Evolutionary conservation across 2,888 invertebrate genomes (phyloP).

Genomic region (Teleiodes luculella): DNA sequence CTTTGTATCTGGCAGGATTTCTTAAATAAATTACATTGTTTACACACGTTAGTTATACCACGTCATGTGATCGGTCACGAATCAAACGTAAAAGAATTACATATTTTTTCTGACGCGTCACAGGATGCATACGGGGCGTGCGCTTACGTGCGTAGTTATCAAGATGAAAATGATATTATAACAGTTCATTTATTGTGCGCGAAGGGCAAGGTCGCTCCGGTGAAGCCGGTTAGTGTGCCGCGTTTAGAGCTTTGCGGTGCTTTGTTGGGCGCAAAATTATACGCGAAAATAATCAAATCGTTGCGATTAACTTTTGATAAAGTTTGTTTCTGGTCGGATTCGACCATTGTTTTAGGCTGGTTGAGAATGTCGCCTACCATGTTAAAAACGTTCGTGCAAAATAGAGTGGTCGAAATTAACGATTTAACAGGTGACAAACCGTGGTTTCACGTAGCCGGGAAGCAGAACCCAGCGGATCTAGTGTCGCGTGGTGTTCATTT

Average conservation of each 20-base stretch:
- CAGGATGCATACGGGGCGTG: not conserved
- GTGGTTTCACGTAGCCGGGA: slow-evolving; percentile 14
- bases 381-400: slow-evolving; percentile 19
- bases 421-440: slow-evolving; percentile 17
- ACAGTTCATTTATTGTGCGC: no score
- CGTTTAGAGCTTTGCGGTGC: slow-evolving; percentile 14
- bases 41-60: slow-evolving; percentile 17
- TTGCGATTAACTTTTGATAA: not conserved
- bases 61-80: slow-evolving; percentile 17
- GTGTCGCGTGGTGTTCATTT: slow-evolving; percentile 10
- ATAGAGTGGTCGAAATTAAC: slow-evolving; percentile 18
- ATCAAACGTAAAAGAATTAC: slow-evolving; percentile 18
- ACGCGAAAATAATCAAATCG: slow-evolving; percentile 1
- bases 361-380: slow-evolving; percentile 8
- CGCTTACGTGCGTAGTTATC: not conserved
- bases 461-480: slow-evolving; percentile 16
- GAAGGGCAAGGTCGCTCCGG: slow-evolving; percentile 1
- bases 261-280: slow-evolving; percentile 7
- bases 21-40: slow-evolving; percentile 5
- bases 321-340: slow-evolving; percentile 2
- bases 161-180: not conserved
- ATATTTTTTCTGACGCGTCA: slow-evolving; percentile 20
- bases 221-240: slow-evolving; percentile 5
- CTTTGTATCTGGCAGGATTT: slow-evolving; percentile 16
- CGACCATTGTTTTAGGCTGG: no score